These are phyloP conservation scores for Hirtodrosophila duncani DNA, from an alignment of 2,888 invertebrate genomes.

Conservation along the genomic window DNA sequence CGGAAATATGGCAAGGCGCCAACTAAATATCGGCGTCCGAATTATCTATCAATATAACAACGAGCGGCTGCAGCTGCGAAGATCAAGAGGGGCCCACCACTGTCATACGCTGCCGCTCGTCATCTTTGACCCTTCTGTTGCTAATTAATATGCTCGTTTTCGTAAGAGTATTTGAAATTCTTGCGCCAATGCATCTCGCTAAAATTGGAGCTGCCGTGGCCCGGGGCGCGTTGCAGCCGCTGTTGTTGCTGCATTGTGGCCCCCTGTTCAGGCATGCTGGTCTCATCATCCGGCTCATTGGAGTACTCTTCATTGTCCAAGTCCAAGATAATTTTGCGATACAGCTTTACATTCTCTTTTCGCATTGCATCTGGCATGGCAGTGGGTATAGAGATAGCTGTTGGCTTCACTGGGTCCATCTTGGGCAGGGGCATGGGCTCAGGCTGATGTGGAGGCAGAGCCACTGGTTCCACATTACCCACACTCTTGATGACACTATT, in stretches of 20 bases:
- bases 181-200: conserved; percentile 80
- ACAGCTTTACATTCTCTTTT: conserved; percentile 56
- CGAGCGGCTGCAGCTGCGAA: too few relatives aligned
- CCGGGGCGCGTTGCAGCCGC: conserved; percentile 20
- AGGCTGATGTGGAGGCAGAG: too few relatives aligned
- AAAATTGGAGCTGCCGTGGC: conserved; percentile 59
- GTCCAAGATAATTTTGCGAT: conserved; percentile 52
- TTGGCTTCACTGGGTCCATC: conserved; percentile 1
- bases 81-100: conserved; percentile 3
- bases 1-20: conserved; percentile 53
- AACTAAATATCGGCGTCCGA: conserved; percentile 20
- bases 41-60: too few relatives aligned
- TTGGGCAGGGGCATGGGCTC: not conserved
- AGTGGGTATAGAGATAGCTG: not conserved
- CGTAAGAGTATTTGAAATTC: conserved; percentile 70
- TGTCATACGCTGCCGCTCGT: not conserved
- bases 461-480: conserved; percentile 74
- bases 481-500: conserved; percentile 76
- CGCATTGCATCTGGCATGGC: conserved; percentile 28
- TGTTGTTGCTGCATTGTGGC: conserved; percentile 13
- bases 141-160: conserved; percentile 49
- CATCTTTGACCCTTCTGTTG: not conserved
- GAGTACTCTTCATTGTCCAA: conserved; percentile 60
- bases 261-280: conserved; percentile 3
- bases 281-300: conserved; percentile 47